A percentile compares a stretch with the other conserved stretches of the same genome.
Evolutionary conservation across 1,140 invertebrate genomes (phyloP).

Genomic region (Drosophila azteca): DNA sequence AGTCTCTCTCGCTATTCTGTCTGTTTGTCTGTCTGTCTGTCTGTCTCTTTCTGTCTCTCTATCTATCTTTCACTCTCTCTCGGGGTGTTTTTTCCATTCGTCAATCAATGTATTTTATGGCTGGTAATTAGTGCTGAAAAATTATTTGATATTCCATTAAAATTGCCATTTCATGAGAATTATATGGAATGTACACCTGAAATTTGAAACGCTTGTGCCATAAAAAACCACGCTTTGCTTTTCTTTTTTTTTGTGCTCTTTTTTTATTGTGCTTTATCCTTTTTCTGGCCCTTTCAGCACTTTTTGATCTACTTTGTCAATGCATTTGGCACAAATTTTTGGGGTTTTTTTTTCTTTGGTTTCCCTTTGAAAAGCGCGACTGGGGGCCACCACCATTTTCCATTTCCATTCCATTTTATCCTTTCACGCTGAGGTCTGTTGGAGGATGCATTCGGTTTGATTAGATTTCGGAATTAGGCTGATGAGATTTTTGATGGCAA

Average conservation of each 20-base stretch:
- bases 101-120: constrained; percentile 10
- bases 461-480: constrained; percentile 70
- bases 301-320: constrained; percentile 43
- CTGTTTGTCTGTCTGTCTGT: not conserved
- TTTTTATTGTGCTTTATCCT: too few species aligned
- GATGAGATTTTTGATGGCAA: constrained; percentile 52
- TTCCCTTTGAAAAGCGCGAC: constrained; percentile 45
- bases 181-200: constrained; percentile 14
- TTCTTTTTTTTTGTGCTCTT: not conserved
- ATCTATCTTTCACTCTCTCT: not conserved
- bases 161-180: constrained; percentile 51
- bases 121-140: constrained; percentile 44
- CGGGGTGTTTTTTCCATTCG: not conserved
- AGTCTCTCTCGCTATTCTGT: not conserved
- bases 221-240: constrained; percentile 7
- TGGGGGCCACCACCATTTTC: constrained; percentile 31
- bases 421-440: constrained; percentile 45
- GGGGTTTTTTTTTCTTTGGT: not conserved
- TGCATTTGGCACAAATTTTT: constrained; percentile 53
- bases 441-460: constrained; percentile 68
- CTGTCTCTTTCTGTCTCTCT: not conserved
- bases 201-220: constrained; percentile 13
- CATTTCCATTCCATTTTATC: constrained; percentile 8
- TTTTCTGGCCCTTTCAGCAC: constrained; percentile 37
- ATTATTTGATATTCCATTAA: constrained; percentile 53